Evolutionary conservation across 1,140 invertebrate genomes (phyloP), one percentile per base, ranked within the genome.

Genomic region (Proctacanthus coquilletti): DNA sequence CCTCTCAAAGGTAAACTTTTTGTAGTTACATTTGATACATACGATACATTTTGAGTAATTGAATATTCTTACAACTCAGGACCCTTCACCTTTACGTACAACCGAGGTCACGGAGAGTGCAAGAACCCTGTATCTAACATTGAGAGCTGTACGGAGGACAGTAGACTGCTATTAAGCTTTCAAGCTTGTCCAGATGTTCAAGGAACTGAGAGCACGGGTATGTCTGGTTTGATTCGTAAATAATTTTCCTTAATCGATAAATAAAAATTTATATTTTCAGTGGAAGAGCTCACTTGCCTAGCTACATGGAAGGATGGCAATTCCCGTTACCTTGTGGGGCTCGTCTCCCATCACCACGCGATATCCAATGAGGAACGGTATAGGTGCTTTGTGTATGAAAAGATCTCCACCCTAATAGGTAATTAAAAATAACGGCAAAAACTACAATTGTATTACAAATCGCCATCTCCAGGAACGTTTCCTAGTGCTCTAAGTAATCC

Each of bases 301-400:
- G 86, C 82, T 3, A 76, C 76, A 27, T 91, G 85, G 85, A 88
- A 86, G 60, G 85, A 89, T 53, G 84, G 84, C 8, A 84, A 81
- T 49, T 82, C 80, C 37, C 68, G 80, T 30, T 91, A 87, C 61
- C 68, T 89, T 39, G 83, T 89, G 27, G 85, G 84, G 15, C 78
- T 74, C 49, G 64, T 76, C 36, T 68, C 71, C 11, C 70, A 73
- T 64, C 77, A 77, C 53, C 81, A 86, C 61, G 81, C 82, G 25
- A 83, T 82, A 39, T 82, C 80, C 45, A 86, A 88, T 62, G 86
- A 92, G 60, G 87, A 92, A 59, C 74, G 82, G 39, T 93, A 87
- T 63, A 70, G 87, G 42, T 92, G 88, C 68, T 93, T 91, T 65
- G 84, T 92, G 21, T 88, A 84, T 62, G 84, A 88, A 63, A 80